Evolutionary conservation across 2,888 invertebrate genomes (phyloP), one percentile per base, ranked within the genome.

Genomic region (Cosmia pyralina): DNA sequence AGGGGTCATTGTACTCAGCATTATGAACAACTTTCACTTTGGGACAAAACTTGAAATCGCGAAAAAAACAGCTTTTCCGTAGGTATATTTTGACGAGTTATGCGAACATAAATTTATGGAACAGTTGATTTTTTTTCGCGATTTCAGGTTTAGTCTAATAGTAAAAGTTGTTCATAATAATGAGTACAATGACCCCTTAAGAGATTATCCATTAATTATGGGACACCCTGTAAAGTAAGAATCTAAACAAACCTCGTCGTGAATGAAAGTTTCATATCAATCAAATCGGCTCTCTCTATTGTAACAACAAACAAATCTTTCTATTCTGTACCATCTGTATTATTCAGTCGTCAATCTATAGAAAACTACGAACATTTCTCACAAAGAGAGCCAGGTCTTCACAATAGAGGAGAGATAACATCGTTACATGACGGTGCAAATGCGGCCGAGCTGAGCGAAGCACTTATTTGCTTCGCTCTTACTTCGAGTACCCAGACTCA

Each of bases 361-460:
- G 74, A 85, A 83, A 72, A 76, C 76, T 65, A 66, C 58, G 57
- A 77, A 77, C 77, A 69, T 73, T 75, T 70, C 71, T 70, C 71
- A 58, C 72, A 60, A 77, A 68, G 69, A 71, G 64, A 64, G 72
- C 58, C 64, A 15, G 59, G 58, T 60, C 66, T 64, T 65, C 66
- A 73, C 83, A 72, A 78, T 66, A 66, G 75, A 66, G 48, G 41
- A 17, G 28, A 79, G 85, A 84, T 83, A 83, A 83, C 64, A 79
- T 77, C 72, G 70, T 72, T 76, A 84, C 75, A 81, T 76, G 75
- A 75, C 79, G 72, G 75, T 77, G 77, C 69, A 83, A 85, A 75
- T 52, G 73, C 62, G 63, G 62, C 78, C 67, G 59, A 64, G 50
- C 60, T 58, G 65, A 58, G 65, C 69, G 59, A 72, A 59, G 62